Evolutionary conservation across 2,888 invertebrate genomes (phyloP).

Genomic region (Hemithea aestivaria): DNA sequence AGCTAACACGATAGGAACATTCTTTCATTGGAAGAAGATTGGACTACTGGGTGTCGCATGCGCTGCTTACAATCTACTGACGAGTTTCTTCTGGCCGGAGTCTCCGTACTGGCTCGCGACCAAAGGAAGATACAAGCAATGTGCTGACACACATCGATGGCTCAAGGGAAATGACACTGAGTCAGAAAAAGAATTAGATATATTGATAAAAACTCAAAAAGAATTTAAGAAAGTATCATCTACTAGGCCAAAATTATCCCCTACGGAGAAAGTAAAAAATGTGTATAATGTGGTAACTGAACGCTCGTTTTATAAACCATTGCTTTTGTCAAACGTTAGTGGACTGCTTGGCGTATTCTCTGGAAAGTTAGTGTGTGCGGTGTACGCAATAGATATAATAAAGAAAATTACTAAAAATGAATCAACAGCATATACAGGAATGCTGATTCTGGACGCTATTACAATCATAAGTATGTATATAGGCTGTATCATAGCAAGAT

Average conservation of each 20-base stretch:
- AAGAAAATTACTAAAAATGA: constrained; percentile 40
- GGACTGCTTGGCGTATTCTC: no score
- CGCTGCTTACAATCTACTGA: constrained; percentile 20
- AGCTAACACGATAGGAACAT: constrained; percentile 37
- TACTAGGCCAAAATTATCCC: no score
- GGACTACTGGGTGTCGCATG: constrained; percentile 25
- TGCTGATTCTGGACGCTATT: constrained; percentile 48
- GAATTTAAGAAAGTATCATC: no score
- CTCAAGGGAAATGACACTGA: constrained; percentile 36
- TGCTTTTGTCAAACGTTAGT: constrained; percentile 1
- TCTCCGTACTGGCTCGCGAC: constrained; percentile 48
- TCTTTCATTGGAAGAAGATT: constrained; percentile 36
- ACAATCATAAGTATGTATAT: constrained; percentile 41
- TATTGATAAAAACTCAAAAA: constrained; percentile 31
- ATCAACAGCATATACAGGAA: constrained; percentile 38
- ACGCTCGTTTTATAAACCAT: constrained; percentile 40
- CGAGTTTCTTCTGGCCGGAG: constrained; percentile 33
- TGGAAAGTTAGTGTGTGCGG: constrained; percentile 41
- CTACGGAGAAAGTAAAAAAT: no score
- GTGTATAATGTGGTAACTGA: background rate
- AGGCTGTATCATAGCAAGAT: constrained; percentile 30
- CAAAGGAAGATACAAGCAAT: constrained; percentile 36
- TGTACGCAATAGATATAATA: constrained; percentile 45
- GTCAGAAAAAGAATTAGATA: constrained; percentile 38
- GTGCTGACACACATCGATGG: constrained; percentile 35